Percentiles rank a stretch among this genome's conserved stretches.
Conservation (phyloP, 2,113 vertebrate species). For the Nicator chloris region DNA sequence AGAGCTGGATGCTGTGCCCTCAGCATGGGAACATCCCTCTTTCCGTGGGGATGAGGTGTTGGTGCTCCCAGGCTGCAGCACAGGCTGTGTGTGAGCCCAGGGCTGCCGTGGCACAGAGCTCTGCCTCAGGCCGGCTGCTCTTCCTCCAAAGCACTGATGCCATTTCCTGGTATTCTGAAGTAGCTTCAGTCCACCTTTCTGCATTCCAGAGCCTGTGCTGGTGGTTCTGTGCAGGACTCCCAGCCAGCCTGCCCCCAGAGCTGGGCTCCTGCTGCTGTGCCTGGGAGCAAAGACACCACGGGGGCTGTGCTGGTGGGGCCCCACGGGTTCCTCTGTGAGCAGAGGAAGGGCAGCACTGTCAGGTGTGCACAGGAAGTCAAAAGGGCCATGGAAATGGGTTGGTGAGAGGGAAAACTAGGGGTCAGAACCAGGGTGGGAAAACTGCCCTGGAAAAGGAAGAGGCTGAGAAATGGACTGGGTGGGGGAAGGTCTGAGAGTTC, state of each 20-base stretch:
- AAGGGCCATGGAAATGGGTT: not conserved
- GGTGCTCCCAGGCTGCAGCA: not conserved
- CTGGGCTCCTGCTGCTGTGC: not conserved
- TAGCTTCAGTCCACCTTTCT: slow-evolving; percentile 28
- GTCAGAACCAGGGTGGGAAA: not conserved
- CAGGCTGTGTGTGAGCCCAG: not conserved
- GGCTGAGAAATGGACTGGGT: not conserved
- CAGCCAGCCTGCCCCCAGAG: no score
- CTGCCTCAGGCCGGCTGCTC: not conserved
- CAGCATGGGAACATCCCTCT: accelerated
- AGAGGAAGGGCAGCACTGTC: not conserved
- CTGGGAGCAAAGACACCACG: not conserved
- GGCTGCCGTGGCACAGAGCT: not conserved
- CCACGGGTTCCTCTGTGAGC: not conserved
- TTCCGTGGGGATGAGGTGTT: not conserved
- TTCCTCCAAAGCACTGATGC: not conserved
- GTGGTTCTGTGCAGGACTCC: slow-evolving; percentile 27
- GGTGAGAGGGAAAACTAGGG: not conserved
- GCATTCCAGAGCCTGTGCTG: not conserved
- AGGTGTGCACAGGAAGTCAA: not conserved
- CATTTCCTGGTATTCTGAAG: slow-evolving; percentile 16
- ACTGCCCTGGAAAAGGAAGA: not conserved
- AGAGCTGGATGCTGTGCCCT: no score
- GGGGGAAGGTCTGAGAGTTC: not conserved
- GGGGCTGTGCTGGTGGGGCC: not conserved